These are phyloP conservation scores for Tylochromis polylepis DNA, from an alignment of 2,113 vertebrate genomes.

Conservation along the genomic window DNA sequence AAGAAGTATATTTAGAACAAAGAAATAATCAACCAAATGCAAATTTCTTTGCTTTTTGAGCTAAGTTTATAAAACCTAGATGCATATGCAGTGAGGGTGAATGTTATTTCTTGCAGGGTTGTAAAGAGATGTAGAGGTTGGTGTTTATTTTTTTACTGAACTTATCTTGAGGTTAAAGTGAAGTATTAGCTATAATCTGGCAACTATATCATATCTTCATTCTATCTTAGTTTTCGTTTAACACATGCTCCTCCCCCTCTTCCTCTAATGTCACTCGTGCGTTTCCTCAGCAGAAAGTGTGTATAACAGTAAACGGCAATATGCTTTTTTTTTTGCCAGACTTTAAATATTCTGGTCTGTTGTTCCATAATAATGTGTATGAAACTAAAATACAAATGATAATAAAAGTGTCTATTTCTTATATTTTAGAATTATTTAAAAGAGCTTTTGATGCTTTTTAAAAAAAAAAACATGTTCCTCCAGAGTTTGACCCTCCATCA, in stretches of 20 bases:
- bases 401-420: background rate
- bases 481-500: constrained; percentile 81
- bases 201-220: background rate
- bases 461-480: background rate
- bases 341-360: background rate
- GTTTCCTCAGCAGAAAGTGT: background rate
- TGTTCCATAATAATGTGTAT: background rate
- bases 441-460: background rate
- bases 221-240: accelerated
- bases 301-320: background rate
- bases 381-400: background rate
- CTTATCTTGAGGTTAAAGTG: background rate
- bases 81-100: background rate
- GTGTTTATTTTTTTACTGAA: background rate
- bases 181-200: background rate
- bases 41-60: background rate
- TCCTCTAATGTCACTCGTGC: background rate
- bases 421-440: background rate
- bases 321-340: background rate
- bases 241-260: background rate
- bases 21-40: accelerated
- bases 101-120: background rate
- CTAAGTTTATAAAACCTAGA: background rate
- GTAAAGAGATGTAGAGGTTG: background rate
- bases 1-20: background rate